Evolutionary conservation across 2,888 invertebrate genomes (phyloP), one percentile per base, ranked within the genome.

Genomic region (Proisotoma minuta): DNA sequence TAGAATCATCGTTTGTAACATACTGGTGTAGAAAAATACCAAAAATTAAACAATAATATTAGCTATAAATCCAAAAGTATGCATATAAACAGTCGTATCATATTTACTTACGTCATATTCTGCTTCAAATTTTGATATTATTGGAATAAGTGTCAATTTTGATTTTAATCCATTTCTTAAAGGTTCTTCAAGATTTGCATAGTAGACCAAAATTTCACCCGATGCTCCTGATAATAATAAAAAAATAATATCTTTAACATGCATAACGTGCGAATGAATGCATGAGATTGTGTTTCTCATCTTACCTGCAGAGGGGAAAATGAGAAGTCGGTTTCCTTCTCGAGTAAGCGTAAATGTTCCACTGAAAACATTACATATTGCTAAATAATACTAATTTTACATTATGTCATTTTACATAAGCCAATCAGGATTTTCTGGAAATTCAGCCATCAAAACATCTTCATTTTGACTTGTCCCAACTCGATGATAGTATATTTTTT

Each of bases 401-500:
- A 34, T n/a, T 20, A 20, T 28, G 5, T 48, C 28, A 24, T 15
- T 85, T 83, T 78, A 93, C 93, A 92, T 88, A 80, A 91, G 85
- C 87, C 91, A 91, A 57, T 78, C 77, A 2, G 95, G 95, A 76
- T 96, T 86, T 49, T 95, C 89, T 0, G 88, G 88, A 79, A 94
- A 93, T 77, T 96, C 91, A 0, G 88, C 89, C 12, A 88, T 88
- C 52, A 95, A 78, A 49, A 94, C 82, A 80, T 98, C 98, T 56
- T 91, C 85, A 0, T 84, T 80, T 77, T 96, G 95, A 15, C 86
- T 81, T 29, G 93, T 91, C 73, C 91, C 89, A 62, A 99, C 78
- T 57, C 83, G 80, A 78, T 99, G 98, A 80, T 92, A 98, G 78
- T 87, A 95, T 50, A 99, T 81, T 77, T 95, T 95, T 79, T 98